Evolutionary conservation across 2,888 invertebrate species (phyloP).

Genomic region (Sepioteuthis lessoniana): DNA sequence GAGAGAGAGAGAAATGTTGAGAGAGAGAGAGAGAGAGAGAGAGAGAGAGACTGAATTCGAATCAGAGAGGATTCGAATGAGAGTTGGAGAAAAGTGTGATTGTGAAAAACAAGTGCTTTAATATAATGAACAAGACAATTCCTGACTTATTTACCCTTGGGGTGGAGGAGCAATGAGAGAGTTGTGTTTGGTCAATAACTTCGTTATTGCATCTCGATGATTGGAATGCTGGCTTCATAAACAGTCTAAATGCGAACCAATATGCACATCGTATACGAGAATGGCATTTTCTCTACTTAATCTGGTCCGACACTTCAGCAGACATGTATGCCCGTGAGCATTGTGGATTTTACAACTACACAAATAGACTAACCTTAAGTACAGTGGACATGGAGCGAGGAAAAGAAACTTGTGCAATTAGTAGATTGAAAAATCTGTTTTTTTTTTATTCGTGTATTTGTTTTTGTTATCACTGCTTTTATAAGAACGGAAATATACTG

Average conservation of each 20-base stretch:
- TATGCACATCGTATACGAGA: neutral
- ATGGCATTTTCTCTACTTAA: neutral
- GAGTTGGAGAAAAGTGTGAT: neutral
- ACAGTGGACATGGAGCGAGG: neutral
- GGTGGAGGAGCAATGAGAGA: neutral
- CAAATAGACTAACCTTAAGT: neutral
- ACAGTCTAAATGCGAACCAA: neutral
- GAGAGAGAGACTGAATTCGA: too few relatives aligned
- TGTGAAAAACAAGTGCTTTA: neutral
- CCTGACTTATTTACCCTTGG: neutral
- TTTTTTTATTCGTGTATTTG: too few relatives aligned
- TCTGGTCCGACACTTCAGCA: neutral
- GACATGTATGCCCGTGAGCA: neutral
- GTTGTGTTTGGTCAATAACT: neutral
- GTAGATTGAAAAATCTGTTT: neutral
- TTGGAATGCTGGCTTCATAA: neutral
- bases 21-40: too few relatives aligned
- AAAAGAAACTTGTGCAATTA: neutral
- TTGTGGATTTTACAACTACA: neutral
- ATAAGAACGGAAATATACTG: too few relatives aligned
- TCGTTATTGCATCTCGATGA: constrained; percentile 33
- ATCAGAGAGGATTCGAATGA: too few relatives aligned
- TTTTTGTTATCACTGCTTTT: too few relatives aligned
- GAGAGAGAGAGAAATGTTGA: too few relatives aligned
- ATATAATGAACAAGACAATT: neutral